phyloP scores from a whole-genome alignment of 2,113 vertebrate genomes.

The Gadus chalcogrammus region DNA sequence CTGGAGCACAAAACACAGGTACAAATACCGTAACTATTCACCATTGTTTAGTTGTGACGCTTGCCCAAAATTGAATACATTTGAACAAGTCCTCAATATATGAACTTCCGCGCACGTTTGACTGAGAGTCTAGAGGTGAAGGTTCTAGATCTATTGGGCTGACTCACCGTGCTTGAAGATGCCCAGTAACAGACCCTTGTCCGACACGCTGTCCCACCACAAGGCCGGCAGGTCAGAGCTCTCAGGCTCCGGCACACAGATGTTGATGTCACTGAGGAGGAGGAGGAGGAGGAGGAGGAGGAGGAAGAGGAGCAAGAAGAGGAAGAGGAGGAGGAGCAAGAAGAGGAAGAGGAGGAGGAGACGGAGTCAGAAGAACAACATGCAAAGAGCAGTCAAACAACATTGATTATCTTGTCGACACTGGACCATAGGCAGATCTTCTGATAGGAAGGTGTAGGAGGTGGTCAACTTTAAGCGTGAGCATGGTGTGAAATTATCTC shows the following conservation, averaged over 20 bases:
- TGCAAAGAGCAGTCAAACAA: too few relatives aligned
- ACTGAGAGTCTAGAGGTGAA: neutral
- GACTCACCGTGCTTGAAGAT: constrained; percentile 91
- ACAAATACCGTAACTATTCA: too few relatives aligned
- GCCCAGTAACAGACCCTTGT: constrained; percentile 94
- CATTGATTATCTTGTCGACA: too few relatives aligned
- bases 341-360: neutral
- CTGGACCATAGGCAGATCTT: too few relatives aligned
- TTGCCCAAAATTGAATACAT: too few relatives aligned
- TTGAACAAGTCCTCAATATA: too few relatives aligned
- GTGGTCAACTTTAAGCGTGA: too few relatives aligned
- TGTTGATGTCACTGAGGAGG: constrained; percentile 85
- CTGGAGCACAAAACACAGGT: constrained; percentile 55
- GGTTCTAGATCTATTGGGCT: neutral
- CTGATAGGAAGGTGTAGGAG: too few relatives aligned
- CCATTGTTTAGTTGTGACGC: too few relatives aligned
- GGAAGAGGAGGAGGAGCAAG: neutral
- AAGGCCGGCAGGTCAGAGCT: constrained; percentile 91
- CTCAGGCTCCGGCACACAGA: constrained; percentile 95
- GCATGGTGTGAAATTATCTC: too few relatives aligned
- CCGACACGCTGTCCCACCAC: constrained; percentile 92
- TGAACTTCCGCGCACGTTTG: neutral
- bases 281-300: too few relatives aligned
- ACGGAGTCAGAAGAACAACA: too few relatives aligned
- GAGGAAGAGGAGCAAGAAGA: neutral